Evolutionary conservation across 2,888 invertebrate species (phyloP).

Genomic region (Ochropleura leucogaster): DNA sequence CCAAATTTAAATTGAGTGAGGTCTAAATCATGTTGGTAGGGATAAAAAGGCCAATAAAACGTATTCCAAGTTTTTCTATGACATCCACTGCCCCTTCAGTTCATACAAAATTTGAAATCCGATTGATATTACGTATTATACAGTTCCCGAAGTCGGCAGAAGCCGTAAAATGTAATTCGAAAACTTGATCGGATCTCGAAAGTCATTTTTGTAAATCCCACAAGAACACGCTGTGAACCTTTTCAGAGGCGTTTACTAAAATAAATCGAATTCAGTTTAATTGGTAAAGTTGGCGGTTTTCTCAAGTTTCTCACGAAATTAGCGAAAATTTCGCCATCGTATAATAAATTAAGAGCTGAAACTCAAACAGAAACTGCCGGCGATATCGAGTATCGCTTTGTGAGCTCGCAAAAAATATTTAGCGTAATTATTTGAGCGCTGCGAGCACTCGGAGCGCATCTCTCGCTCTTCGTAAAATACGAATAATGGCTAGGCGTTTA

Average conservation of each 20-base stretch:
- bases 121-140: constrained; percentile 62
- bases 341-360: constrained; percentile 79
- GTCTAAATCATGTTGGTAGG: constrained; percentile 26
- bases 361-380: constrained; percentile 67
- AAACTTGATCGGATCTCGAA: constrained; percentile 71
- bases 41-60: constrained; percentile 29
- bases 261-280: constrained; percentile 83
- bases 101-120: constrained; percentile 50
- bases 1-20: constrained; percentile 16
- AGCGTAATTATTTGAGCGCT: constrained; percentile 63
- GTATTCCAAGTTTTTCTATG: constrained; percentile 29
- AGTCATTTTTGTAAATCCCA: constrained; percentile 75
- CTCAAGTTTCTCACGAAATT: constrained; percentile 76
- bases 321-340: constrained; percentile 74
- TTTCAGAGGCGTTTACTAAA: constrained; percentile 74
- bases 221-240: constrained; percentile 69
- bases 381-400: constrained; percentile 66
- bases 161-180: constrained; percentile 72
- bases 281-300: constrained; percentile 81
- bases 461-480: constrained; percentile 22
- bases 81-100: constrained; percentile 35
- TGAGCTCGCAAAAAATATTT: constrained; percentile 65
- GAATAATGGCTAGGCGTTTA: constrained; percentile 25
- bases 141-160: constrained; percentile 53
- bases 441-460: constrained; percentile 42